Base-by-base conservation (phyloP, 1,140 invertebrate species). In the Formica exsecta region DNA sequence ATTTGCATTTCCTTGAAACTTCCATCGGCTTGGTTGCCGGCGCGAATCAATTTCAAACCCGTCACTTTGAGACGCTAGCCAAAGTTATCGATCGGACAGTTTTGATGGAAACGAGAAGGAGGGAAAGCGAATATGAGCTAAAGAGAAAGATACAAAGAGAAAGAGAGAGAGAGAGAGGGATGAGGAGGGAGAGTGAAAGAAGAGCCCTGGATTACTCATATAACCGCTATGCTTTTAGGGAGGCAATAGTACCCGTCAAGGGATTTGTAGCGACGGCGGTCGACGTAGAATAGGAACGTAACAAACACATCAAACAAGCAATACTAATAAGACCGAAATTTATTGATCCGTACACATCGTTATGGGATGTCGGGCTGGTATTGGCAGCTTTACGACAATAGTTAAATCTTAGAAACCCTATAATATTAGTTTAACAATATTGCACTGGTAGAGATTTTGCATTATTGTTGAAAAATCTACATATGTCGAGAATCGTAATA, bases 1-100 rank as follows among this genome's bases (percentile, higher is more conserved):
- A 77, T 85, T 77, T 64, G 71, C 61, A 65, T 85, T 85, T 85
- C 81, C 73, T 77, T 83, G 38, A 25, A 85, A 76, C 44, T 85
- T 44, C 44, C 44, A 77, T 25, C 22, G 36, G 13, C 57, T 54
- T 9, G 71, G 44, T 65, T 77, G 81, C 73, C 81, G 65, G 25
- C 62, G 29, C 59, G 61, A 85, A 85, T 85, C 73, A 85, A 85
- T 85, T 85, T 77, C 81, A 65, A 65, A 75, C 44, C 57, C 85
- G 41, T 81, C 85, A 71, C 65, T 70, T 71, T 22, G 13, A 77
- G 51, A 68, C 38, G 38, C 54, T 44, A 44, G 74, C 29, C 65
- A 68, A 79, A 79, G 64, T 85, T 85, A 83, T 83, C 65, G 79
- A 86, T 84, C 84, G 79, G n/a, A 41, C 48, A 19, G 57, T 48